Evolutionary conservation across 2,888 invertebrate genomes (phyloP).

Genomic region (Hoplodrina blanda): DNA sequence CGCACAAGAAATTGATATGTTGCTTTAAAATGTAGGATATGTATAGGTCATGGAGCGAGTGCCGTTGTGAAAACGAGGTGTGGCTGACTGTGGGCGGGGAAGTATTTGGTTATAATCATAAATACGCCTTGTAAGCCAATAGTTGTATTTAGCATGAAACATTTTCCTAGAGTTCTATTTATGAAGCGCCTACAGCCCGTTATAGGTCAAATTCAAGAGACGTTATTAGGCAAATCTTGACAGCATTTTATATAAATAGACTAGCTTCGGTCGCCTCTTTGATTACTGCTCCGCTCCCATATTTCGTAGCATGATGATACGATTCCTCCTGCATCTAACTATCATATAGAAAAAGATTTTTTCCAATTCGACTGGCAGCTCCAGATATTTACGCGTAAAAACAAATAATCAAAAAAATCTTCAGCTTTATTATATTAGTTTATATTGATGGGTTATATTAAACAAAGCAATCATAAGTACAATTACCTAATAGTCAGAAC

Average conservation of each 20-base stretch:
- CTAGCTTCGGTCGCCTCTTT: no score
- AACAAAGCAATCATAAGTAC: not conserved
- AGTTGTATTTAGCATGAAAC: slow-evolving; percentile 20
- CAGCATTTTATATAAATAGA: not conserved
- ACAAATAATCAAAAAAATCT: no score
- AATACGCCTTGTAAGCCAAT: slow-evolving; percentile 42
- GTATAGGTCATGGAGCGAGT: slow-evolving; percentile 48
- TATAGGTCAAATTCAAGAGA: slow-evolving; percentile 32
- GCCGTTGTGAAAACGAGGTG: slow-evolving; percentile 48
- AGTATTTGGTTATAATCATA: slow-evolving; percentile 30
- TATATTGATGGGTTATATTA: not conserved
- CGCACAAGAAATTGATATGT: slow-evolving; percentile 53
- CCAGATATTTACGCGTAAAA: no score
- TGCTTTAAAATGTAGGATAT: slow-evolving; percentile 35
- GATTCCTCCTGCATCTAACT: no score
- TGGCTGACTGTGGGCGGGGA: slow-evolving; percentile 37
- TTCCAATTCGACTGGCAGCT: no score
- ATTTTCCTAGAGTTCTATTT: slow-evolving; percentile 31
- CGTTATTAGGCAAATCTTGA: slow-evolving; percentile 11
- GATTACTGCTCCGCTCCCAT: no score
- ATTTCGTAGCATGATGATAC: no score
- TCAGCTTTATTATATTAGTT: no score
- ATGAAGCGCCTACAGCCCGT: slow-evolving; percentile 27
- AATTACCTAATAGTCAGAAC: not conserved
- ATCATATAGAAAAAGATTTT: no score